Conservation (phyloP, 2,888 invertebrate species). For the Volucella inflata region DNA sequence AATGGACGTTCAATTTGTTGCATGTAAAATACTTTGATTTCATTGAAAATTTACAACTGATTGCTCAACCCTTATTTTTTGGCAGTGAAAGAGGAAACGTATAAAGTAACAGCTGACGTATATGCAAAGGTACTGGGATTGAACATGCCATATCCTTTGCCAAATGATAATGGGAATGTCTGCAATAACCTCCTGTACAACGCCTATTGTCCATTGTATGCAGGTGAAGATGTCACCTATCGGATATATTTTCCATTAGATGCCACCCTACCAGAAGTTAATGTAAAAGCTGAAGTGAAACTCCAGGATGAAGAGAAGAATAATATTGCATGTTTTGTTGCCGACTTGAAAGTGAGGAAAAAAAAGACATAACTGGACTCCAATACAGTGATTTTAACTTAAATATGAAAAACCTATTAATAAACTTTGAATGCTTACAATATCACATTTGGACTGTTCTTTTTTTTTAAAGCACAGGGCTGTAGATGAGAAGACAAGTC, state of each 20-base stretch:
- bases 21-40: constrained; percentile 70
- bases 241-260: constrained; percentile 79
- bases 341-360: constrained; percentile 49
- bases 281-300: constrained; percentile 79
- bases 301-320: constrained; percentile 77
- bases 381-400: no score
- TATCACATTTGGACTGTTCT: no score
- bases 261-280: constrained; percentile 79
- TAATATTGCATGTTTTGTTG: constrained; percentile 78
- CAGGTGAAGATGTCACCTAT: constrained; percentile 81
- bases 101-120: constrained; percentile 74
- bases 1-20: constrained; percentile 81
- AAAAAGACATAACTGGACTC: neutral
- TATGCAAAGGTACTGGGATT: constrained; percentile 76
- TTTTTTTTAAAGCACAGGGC: no score
- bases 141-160: constrained; percentile 76
- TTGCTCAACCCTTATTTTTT: neutral
- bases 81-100: constrained; percentile 33
- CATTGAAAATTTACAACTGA: neutral
- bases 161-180: constrained; percentile 78
- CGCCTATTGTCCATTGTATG: constrained; percentile 82
- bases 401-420: no score
- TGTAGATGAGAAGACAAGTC: no score
- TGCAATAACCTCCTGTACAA: constrained; percentile 80
- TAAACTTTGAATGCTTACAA: no score